Percentiles rank a stretch among this genome's conserved stretches.
Evolutionary conservation across 2,113 vertebrate genomes (phyloP).

Genomic region (Coptodon rendalli): DNA sequence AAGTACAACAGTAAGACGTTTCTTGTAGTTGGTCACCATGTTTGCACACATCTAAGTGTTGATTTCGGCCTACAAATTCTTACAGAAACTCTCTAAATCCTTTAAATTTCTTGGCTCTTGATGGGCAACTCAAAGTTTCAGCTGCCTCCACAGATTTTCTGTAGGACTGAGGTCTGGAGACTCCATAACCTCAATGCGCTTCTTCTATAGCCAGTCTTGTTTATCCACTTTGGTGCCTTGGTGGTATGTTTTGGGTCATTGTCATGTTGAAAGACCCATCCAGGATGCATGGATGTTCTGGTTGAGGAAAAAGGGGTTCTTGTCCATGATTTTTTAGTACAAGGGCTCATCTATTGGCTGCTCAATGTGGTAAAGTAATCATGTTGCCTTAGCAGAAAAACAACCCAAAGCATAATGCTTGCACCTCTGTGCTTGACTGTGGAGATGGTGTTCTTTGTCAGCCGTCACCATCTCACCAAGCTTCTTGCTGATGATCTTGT

Average conservation of each 20-base stretch:
- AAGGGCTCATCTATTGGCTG: not conserved
- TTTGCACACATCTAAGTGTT: not conserved
- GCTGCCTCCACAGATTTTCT: not conserved
- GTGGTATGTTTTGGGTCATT: not conserved
- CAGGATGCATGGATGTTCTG: not conserved
- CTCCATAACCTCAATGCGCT: not conserved
- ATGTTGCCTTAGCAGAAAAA: not conserved
- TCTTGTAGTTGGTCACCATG: not conserved
- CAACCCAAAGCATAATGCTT: not conserved
- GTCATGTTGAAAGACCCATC: not conserved
- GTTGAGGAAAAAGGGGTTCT: not conserved
- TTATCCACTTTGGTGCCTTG: not conserved
- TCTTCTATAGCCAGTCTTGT: not conserved
- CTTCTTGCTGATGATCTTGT: not conserved
- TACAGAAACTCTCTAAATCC: not conserved
- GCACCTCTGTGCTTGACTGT: not conserved
- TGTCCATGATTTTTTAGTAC: not conserved
- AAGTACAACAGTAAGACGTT: not conserved
- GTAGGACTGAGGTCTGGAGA: not conserved
- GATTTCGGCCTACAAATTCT: not conserved
- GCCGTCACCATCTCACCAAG: not conserved
- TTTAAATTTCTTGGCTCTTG: not conserved
- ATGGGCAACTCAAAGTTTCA: not conserved
- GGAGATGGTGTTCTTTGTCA: not conserved
- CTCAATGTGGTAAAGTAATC: not conserved